A percentile compares a stretch with the other conserved stretches of the same genome.
Evolutionary conservation across 2,113 vertebrate genomes (phyloP).

Genomic region (Mormyrus iriodes): DNA sequence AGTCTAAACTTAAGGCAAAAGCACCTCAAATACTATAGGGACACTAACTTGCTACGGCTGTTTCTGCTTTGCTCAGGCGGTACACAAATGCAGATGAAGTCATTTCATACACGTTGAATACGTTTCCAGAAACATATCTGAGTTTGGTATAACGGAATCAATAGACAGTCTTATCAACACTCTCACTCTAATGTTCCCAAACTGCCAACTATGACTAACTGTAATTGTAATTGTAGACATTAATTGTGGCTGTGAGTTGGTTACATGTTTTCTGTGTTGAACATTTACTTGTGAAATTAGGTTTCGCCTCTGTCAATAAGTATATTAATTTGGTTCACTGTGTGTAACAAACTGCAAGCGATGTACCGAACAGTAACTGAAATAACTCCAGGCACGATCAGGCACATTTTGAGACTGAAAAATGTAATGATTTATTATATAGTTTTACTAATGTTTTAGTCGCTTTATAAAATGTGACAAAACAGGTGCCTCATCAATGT

Average conservation of each 20-base stretch:
- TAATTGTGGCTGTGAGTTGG: too few relatives aligned
- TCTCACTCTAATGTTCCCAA: too few relatives aligned
- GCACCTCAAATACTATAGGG: too few relatives aligned
- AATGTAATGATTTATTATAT: too few relatives aligned
- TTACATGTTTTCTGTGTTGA: neutral
- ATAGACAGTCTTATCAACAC: too few relatives aligned
- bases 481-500: neutral
- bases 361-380: neutral
- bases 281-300: neutral
- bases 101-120: neutral
- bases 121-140: neutral
- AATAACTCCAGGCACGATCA: neutral
- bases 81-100: too few relatives aligned
- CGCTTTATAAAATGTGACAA: neutral
- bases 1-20: too few relatives aligned
- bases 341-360: neutral
- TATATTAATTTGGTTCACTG: neutral
- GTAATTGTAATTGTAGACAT: too few relatives aligned
- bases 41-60: too few relatives aligned
- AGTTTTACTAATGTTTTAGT: neutral
- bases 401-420: neutral
- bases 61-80: too few relatives aligned
- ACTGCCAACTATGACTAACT: too few relatives aligned
- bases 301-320: neutral
- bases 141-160: too few relatives aligned